phyloP scores from a whole-genome alignment of 2,888 invertebrate genomes.

The Tipula confusa region DNA sequence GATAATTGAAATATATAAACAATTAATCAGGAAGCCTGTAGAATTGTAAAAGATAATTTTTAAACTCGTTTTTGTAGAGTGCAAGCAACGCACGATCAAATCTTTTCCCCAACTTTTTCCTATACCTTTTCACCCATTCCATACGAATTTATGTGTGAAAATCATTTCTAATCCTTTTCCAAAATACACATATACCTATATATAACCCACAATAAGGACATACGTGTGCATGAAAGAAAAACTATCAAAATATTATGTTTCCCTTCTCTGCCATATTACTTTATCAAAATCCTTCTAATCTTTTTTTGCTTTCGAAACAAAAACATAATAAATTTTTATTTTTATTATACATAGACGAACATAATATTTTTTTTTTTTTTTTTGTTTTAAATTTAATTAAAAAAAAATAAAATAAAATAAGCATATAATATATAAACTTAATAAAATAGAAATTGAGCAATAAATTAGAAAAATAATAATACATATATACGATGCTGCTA shows the following conservation, averaged over 20 bases:
- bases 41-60: too few relatives aligned
- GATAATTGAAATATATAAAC: too few relatives aligned
- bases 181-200: neutral
- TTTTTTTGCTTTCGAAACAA: neutral
- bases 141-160: neutral
- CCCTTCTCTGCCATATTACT: neutral
- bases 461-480: neutral
- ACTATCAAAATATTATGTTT: neutral
- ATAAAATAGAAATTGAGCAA: slow-evolving; percentile 3
- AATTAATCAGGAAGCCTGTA: too few relatives aligned
- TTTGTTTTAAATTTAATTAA: slow-evolving; percentile 20
- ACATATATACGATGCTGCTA: neutral
- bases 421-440: slow-evolving; percentile 25
- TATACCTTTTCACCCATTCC: neutral
- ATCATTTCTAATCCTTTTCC: neutral
- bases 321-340: slow-evolving; percentile 9
- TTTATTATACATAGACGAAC: neutral
- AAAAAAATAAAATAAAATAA: slow-evolving; percentile 13
- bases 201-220: neutral
- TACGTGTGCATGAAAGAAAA: neutral
- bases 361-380: neutral
- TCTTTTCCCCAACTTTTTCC: too few relatives aligned
- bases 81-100: too few relatives aligned
- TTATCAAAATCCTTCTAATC: neutral
- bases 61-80: too few relatives aligned